These are phyloP conservation scores for Ceratina calcarata DNA, from an alignment of 1,140 invertebrate genomes.

Conservation along the genomic window DNA sequence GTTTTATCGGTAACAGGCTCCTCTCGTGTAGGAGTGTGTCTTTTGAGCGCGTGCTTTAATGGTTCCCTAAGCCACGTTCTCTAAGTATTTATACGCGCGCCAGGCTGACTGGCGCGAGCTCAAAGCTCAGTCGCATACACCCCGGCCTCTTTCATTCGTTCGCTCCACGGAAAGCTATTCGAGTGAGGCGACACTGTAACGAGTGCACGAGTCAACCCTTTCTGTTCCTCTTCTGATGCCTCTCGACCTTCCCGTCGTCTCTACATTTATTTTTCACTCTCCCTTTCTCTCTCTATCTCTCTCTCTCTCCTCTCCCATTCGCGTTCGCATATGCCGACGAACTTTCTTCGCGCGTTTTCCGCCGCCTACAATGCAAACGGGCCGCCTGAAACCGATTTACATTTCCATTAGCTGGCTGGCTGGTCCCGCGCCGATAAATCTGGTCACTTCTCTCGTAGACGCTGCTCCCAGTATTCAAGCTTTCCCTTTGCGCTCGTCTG, in stretches of 20 bases:
- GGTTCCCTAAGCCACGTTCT: conserved; percentile 4
- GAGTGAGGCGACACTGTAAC: conserved; percentile 64
- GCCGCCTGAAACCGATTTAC: conserved; percentile 67
- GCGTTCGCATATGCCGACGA: conserved; percentile 29
- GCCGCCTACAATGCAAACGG: conserved; percentile 66
- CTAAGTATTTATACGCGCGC: conserved; percentile 50
- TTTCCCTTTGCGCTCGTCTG: background rate
- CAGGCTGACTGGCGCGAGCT: conserved; percentile 21
- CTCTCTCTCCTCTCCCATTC: background rate
- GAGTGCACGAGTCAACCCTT: conserved; percentile 40
- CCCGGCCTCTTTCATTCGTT: conserved; percentile 43
- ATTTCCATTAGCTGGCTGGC: conserved; percentile 67
- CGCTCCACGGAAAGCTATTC: conserved; percentile 51
- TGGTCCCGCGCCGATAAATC: conserved; percentile 53
- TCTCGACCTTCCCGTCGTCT: conserved; percentile 20
- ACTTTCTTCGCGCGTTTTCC: conserved; percentile 58
- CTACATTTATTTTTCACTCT: conserved; percentile 42
- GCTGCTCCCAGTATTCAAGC: too few relatives aligned
- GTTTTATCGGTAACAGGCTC: conserved; percentile 41
- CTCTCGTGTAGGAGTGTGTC: conserved; percentile 12
- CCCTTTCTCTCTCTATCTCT: background rate
- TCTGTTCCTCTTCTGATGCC: background rate
- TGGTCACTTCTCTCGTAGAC: conserved; percentile 20
- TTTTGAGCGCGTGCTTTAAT: conserved; percentile 40
- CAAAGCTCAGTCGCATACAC: conserved; percentile 41